phyloP scores from a whole-genome alignment of 2,888 invertebrate species.

The Cosmia pyralina region DNA sequence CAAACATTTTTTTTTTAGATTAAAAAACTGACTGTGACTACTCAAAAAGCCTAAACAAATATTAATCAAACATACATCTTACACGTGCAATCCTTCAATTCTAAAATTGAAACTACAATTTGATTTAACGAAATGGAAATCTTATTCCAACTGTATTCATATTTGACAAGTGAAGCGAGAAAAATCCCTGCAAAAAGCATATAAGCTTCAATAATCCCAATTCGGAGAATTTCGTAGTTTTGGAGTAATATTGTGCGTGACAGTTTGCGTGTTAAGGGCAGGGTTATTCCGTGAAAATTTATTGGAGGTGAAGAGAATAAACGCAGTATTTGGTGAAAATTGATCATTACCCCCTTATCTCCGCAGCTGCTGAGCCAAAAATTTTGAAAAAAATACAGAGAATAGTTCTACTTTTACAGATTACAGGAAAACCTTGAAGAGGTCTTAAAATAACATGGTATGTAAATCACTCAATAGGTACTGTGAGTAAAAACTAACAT shows the following conservation, averaged over 20 bases:
- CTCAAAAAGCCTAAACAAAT: not conserved
- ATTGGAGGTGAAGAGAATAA: not conserved
- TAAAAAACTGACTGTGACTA: not conserved
- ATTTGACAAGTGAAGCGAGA: constrained; percentile 75
- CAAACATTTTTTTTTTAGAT: not conserved
- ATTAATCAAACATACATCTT: not conserved
- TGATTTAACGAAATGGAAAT: constrained; percentile 78
- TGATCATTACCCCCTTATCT: too few relatives aligned
- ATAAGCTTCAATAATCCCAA: constrained; percentile 81
- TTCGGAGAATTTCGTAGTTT: constrained; percentile 67
- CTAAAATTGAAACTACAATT: constrained; percentile 57
- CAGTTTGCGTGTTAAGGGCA: constrained; percentile 44
- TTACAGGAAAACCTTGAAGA: too few relatives aligned
- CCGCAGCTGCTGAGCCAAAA: too few relatives aligned
- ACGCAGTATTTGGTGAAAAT: too few relatives aligned
- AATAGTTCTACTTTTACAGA: too few relatives aligned
- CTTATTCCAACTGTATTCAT: constrained; percentile 80
- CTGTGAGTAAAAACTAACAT: too few relatives aligned
- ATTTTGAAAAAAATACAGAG: too few relatives aligned
- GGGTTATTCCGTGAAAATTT: constrained; percentile 1
- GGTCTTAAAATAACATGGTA: too few relatives aligned
- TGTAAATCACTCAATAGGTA: too few relatives aligned
- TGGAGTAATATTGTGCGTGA: constrained; percentile 64
- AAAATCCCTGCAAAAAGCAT: constrained; percentile 74
- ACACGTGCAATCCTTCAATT: constrained; percentile 11